phyloP scores from a whole-genome alignment of 1,140 invertebrate species.

The Neodiprion fabricii region DNA sequence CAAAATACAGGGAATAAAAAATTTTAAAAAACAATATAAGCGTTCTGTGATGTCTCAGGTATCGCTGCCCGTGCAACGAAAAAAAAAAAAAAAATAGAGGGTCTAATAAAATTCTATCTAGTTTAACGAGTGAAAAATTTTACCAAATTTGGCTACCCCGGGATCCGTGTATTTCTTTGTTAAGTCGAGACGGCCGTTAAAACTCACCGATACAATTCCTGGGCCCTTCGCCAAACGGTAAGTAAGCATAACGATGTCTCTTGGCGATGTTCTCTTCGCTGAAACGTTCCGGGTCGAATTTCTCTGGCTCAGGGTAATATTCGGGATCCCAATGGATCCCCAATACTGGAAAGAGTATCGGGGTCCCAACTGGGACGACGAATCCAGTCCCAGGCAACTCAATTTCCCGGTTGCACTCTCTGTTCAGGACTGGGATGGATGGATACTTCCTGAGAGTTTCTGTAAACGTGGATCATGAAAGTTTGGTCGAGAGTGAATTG shows the following conservation, averaged over 20 bases:
- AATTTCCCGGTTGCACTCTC: constrained; percentile 54
- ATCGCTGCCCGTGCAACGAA: not conserved
- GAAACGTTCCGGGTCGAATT: constrained; percentile 70
- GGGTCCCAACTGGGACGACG: constrained; percentile 37
- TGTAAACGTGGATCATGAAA: constrained; percentile 22
- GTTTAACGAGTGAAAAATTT: constrained; percentile 8
- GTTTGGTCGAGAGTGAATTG: not conserved
- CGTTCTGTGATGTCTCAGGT: too few species aligned
- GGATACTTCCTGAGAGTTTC: constrained; percentile 60
- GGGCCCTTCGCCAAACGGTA: constrained; percentile 67
- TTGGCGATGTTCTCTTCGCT: constrained; percentile 49
- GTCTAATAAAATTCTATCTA: not conserved
- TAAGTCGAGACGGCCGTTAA: constrained; percentile 19
- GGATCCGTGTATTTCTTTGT: too few species aligned
- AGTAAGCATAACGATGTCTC: constrained; percentile 53
- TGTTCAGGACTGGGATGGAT: constrained; percentile 46
- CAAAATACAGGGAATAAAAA: too few species aligned
- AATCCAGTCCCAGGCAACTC: constrained; percentile 42
- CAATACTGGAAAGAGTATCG: constrained; percentile 37
- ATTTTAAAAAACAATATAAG: too few species aligned
- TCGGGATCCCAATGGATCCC: constrained; percentile 52
- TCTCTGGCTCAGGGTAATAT: constrained; percentile 65
- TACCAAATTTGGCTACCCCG: not conserved
- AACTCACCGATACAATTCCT: constrained; percentile 64
- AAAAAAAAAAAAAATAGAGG: not conserved